Conservation (phyloP, 2,797 vertebrate genomes). For the Rhinoraja longicauda region DNA sequence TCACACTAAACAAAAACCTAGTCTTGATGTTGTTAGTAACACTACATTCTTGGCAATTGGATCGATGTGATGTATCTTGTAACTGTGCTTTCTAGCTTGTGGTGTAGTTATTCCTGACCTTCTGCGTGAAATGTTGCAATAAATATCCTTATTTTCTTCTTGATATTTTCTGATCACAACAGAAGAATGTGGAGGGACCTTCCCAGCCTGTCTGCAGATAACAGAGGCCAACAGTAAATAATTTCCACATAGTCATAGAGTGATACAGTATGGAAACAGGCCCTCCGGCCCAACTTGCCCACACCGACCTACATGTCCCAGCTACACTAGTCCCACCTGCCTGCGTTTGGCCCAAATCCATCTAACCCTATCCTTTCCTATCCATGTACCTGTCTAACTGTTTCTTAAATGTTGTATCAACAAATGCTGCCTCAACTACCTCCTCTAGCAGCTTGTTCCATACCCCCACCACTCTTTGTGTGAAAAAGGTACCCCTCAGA, state of each 20-base stretch:
- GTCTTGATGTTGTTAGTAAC: neutral
- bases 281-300: too few species aligned
- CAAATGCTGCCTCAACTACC: too few species aligned
- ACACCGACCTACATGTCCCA: too few species aligned
- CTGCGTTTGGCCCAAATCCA: too few species aligned
- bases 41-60: neutral
- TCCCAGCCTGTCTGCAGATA: neutral
- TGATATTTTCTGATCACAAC: neutral
- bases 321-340: too few species aligned
- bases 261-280: too few species aligned
- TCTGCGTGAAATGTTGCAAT: neutral
- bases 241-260: neutral
- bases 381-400: too few species aligned
- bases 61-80: constrained; percentile 4
- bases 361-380: neutral
- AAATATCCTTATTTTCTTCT: constrained; percentile 1
- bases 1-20: neutral
- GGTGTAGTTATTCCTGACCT: neutral
- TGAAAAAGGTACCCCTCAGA: too few species aligned
- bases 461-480: too few species aligned
- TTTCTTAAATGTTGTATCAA: too few species aligned
- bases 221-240: neutral
- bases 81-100: constrained; percentile 14
- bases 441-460: too few species aligned
- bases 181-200: neutral